Evolutionary conservation across 2,797 vertebrate species (phyloP).

Genomic region (Dromococcyx pavoninus): DNA sequence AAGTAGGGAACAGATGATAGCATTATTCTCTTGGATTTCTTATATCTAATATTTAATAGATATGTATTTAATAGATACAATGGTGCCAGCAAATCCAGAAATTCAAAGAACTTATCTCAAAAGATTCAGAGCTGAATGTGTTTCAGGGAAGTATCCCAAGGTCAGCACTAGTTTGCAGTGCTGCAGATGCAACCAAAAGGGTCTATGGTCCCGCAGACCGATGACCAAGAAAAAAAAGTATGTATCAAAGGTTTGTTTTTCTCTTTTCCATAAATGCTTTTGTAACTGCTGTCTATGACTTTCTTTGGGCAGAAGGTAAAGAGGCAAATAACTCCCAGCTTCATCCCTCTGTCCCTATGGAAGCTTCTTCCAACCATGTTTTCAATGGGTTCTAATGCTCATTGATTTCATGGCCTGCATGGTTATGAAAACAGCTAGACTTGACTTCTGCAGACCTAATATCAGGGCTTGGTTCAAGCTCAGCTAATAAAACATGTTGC

Average conservation of each 20-base stretch:
- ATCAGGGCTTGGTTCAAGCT: not conserved
- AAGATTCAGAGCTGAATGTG: not conserved
- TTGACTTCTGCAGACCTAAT: not conserved
- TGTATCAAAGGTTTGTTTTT: not conserved
- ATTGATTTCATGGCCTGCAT: fast-evolving
- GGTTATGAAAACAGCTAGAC: not conserved
- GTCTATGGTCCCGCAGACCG: not conserved
- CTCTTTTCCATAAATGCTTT: not conserved
- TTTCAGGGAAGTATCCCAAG: constrained; percentile 28
- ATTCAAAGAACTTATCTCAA: constrained; percentile 22
- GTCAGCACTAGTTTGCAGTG: not conserved
- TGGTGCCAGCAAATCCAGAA: constrained; percentile 1
- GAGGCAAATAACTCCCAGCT: not conserved
- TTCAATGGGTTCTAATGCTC: not conserved
- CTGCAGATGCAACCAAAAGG: not conserved
- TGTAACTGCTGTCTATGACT: not conserved
- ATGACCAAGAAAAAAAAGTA: not conserved
- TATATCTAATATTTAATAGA: constrained; percentile 61
- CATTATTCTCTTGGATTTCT: constrained; percentile 38
- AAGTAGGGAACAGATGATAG: constrained; percentile 38
- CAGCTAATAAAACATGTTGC: not conserved
- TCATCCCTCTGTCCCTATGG: not conserved
- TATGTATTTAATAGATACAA: constrained; percentile 33
- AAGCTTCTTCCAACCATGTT: not conserved
- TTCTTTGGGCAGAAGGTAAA: not conserved